Evolutionary conservation across 1,140 invertebrate species (phyloP).

Genomic region (Lithobius niger): DNA sequence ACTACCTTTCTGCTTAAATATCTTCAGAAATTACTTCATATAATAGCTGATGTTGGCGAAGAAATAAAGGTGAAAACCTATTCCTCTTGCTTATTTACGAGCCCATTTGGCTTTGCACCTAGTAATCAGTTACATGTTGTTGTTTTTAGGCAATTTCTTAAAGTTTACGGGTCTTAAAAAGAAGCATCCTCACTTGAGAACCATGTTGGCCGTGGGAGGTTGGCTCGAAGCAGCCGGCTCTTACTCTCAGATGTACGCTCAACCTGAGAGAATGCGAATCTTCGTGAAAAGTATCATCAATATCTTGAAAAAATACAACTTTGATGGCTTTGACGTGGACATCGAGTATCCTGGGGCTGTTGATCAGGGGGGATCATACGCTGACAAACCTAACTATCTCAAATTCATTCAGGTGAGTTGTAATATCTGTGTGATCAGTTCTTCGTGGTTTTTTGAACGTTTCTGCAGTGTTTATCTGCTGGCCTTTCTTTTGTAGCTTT

Average conservation of each 20-base stretch:
- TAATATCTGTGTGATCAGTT: not conserved
- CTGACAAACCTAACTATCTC: conserved; percentile 53
- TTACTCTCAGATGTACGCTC: conserved; percentile 29
- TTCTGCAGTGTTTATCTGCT: too few relatives aligned
- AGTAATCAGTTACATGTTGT: too few relatives aligned
- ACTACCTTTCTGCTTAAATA: too few relatives aligned
- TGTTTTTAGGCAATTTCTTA: conserved; percentile 53
- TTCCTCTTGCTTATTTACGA: too few relatives aligned
- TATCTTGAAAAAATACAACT: conserved; percentile 27
- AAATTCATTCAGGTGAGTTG: conserved; percentile 48
- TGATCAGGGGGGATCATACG: conserved; percentile 54
- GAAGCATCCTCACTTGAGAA: conserved; percentile 57
- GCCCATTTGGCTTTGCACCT: too few relatives aligned
- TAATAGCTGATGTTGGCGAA: too few relatives aligned
- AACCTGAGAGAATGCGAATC: conserved; percentile 16
- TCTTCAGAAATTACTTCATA: too few relatives aligned
- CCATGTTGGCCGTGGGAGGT: conserved; percentile 58
- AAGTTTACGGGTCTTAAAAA: conserved; percentile 61
- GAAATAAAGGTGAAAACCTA: too few relatives aligned
- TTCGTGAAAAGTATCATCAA: conserved; percentile 28
- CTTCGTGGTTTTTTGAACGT: too few relatives aligned
- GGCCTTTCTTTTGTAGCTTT: too few relatives aligned
- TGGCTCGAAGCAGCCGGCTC: conserved; percentile 27
- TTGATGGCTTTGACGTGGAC: conserved; percentile 34
- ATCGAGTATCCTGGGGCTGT: conserved; percentile 30